Percentiles rank a stretch among this genome's conserved stretches.
Conservation (phyloP, 1,140 invertebrate species). For the Armadillidium nasatum region DNA sequence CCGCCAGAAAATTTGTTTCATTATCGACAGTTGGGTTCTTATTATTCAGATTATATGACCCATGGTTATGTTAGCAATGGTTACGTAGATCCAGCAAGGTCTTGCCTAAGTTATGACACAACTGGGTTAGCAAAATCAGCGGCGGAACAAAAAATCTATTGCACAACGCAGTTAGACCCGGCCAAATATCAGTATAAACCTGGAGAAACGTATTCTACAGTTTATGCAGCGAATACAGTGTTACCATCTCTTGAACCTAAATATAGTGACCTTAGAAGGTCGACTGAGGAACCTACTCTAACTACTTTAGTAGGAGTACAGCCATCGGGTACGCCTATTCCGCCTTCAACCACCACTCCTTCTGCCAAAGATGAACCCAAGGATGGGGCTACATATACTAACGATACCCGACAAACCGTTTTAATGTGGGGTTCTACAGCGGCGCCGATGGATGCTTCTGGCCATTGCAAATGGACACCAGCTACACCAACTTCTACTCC, state of each 20-base stretch:
- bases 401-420: constrained; percentile 48
- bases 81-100: constrained; percentile 44
- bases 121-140: constrained; percentile 38
- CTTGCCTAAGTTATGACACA: constrained; percentile 44
- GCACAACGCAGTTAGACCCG: constrained; percentile 40
- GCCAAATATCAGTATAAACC: constrained; percentile 45
- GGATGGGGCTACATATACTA: constrained; percentile 40
- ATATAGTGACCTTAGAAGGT: constrained; percentile 35
- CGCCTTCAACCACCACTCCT: constrained; percentile 29
- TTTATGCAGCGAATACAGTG: constrained; percentile 41
- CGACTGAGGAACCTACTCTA: constrained; percentile 25
- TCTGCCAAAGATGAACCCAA: constrained; percentile 35
- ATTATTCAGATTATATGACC: constrained; percentile 46
- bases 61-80: constrained; percentile 49
- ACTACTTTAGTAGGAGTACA: constrained; percentile 36
- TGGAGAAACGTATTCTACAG: constrained; percentile 34
- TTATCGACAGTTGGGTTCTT: constrained; percentile 51
- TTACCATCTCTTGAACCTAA: constrained; percentile 40
- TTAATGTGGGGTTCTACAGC: constrained; percentile 49
- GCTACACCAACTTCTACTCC: constrained; percentile 47
- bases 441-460: background rate
- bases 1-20: constrained; percentile 68
- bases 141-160: constrained; percentile 42
- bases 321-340: constrained; percentile 33
- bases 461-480: constrained; percentile 50